Conservation (phyloP, 2,888 invertebrate genomes). For the Trissolcus japonicus region DNA sequence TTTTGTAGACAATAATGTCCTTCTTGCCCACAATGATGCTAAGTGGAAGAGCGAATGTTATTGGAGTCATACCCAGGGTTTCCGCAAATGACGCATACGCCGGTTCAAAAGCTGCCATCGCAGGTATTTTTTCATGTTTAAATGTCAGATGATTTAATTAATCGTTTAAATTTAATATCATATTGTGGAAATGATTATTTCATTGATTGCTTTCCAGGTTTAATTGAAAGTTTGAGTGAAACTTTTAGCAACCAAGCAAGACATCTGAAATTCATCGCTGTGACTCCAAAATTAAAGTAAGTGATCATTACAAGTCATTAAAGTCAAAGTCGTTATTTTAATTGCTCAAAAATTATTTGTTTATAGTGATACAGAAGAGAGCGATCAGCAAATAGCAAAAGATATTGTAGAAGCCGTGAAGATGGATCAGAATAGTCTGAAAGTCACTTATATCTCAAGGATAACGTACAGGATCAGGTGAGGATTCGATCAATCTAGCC, state of each 20-base stretch:
- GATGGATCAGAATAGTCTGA: slow-evolving; percentile 64
- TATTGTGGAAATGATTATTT: background rate
- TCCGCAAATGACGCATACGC: slow-evolving; percentile 67
- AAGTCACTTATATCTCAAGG: slow-evolving; percentile 62
- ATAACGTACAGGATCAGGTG: slow-evolving; percentile 65
- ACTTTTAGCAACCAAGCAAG: slow-evolving; percentile 62
- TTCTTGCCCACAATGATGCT: slow-evolving; percentile 70
- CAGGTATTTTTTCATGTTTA: slow-evolving; percentile 61
- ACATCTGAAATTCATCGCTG: slow-evolving; percentile 67
- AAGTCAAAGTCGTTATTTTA: background rate
- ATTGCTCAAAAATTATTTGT: background rate
- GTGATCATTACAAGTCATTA: background rate
- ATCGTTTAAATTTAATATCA: background rate
- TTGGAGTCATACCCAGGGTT: slow-evolving; percentile 70
- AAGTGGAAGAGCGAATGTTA: slow-evolving; percentile 64
- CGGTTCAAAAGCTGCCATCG: slow-evolving; percentile 69
- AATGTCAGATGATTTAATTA: background rate
- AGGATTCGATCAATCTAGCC: background rate
- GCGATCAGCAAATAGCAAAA: slow-evolving; percentile 66
- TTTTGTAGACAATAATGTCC: slow-evolving; percentile 68
- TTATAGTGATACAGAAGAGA: slow-evolving; percentile 61
- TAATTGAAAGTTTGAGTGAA: slow-evolving; percentile 69
- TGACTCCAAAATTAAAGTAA: slow-evolving; percentile 69
- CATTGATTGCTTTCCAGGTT: slow-evolving; percentile 60
- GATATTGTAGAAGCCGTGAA: slow-evolving; percentile 69